These are phyloP conservation scores for Phyllostomus discolor DNA, from an alignment of 2,113 vertebrate species.

Conservation along the genomic window DNA sequence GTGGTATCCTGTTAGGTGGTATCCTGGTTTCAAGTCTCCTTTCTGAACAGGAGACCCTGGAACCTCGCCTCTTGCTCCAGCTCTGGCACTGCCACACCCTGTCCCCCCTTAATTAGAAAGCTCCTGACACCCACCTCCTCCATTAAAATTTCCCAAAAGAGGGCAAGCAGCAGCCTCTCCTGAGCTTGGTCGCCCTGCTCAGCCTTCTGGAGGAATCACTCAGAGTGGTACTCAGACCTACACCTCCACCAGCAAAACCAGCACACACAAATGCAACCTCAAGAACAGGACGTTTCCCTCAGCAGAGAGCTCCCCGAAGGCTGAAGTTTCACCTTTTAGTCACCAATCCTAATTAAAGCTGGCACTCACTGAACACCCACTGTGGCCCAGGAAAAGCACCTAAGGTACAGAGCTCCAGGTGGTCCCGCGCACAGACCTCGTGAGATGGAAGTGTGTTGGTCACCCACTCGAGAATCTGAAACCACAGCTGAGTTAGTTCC, in stretches of 20 bases:
- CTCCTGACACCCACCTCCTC: background rate
- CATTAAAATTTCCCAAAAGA: background rate
- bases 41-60: background rate
- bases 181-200: background rate
- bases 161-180: slow-evolving; percentile 39
- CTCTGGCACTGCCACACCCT: background rate
- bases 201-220: background rate
- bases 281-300: background rate
- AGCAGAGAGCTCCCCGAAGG: background rate
- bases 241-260: background rate
- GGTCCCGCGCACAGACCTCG: background rate
- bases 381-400: background rate
- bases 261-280: background rate
- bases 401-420: background rate
- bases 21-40: background rate
- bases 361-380: no score
- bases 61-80: background rate
- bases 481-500: background rate
- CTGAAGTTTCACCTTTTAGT: background rate
- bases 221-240: background rate
- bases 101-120: background rate
- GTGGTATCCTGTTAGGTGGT: background rate
- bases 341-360: background rate
- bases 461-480: background rate
- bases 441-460: background rate